Evolutionary conservation across 2,797 vertebrate species (phyloP), one percentile per base, ranked within the genome.

Genomic region (Ibycter americanus): DNA sequence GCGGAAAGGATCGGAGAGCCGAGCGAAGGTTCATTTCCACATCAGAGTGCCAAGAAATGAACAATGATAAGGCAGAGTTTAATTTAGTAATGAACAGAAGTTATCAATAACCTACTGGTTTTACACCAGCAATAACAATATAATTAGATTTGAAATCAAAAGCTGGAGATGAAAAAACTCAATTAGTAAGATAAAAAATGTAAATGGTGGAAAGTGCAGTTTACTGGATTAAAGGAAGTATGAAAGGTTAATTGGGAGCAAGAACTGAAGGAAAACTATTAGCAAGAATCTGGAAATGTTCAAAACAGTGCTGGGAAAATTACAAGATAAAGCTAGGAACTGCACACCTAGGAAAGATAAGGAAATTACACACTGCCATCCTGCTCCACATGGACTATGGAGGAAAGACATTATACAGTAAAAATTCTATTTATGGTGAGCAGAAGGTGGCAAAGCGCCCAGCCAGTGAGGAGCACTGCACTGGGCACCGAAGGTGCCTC

Each of bases 211-310:
- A 44, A 96, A 97, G 91, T 88, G 61, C 90, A 65, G 95, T 95
- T 80, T 83, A 86, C 79, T 80, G 95, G 90, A 97, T 97, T 96
- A 97, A 97, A 97, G 96, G 96, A 88, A 97, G 79, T 51, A 70
- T 20, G 93, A 83, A 96, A 98, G 98, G 98, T 98, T 98, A 98
- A 98, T 98, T 98, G 97, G 96, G 97, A 98, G 97, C 98, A 98
- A 87, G 83, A 93, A 96, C 83, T 29, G 88, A 94, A 91, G 93
- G 93, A 44, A 97, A 97, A 96, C 82, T 89, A 93, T 95, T 90
- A 97, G 91, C 80, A 73, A 90, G 94, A 91, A 89, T 78, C 81
- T 96, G 90, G 67, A 92, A 96, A 81, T 9, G 67, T 86, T 97
- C 73, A 73, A 78, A 96, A 83, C 13, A 42, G 83, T 6, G 62